A percentile compares a stretch with the other conserved stretches of the same genome.
These are phyloP conservation scores for Dermolepida albohirtum DNA, from an alignment of 2,888 invertebrate species.

Conservation along the genomic window DNA sequence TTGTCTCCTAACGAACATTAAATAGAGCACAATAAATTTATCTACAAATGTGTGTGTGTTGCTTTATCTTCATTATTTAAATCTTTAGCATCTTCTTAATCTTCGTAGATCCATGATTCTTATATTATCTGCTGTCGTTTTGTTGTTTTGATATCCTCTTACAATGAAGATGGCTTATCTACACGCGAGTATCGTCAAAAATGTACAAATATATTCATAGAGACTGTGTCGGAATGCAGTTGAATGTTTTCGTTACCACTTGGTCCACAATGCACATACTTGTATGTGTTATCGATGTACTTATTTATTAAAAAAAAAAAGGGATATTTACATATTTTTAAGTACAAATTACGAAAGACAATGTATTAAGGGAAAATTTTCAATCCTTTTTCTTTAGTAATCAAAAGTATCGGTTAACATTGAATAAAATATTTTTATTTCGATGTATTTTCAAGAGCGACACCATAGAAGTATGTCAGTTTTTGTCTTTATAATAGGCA, in stretches of 20 bases:
- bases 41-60: constrained; percentile 54
- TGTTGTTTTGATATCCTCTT: neutral
- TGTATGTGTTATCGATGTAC: neutral
- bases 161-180: constrained; percentile 55
- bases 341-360: too few species aligned
- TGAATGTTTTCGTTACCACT: neutral
- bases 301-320: too few species aligned
- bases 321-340: too few species aligned
- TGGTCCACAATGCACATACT: neutral
- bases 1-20: constrained; percentile 65
- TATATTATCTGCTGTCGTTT: constrained; percentile 1
- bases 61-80: constrained; percentile 10
- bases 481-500: too few species aligned
- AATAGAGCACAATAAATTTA: constrained; percentile 64
- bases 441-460: too few species aligned
- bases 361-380: too few species aligned
- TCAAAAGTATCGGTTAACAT: too few species aligned
- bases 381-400: too few species aligned
- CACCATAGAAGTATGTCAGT: too few species aligned
- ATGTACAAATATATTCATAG: constrained; percentile 43
- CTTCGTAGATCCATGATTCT: constrained; percentile 47
- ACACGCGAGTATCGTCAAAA: constrained; percentile 58
- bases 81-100: constrained; percentile 16
- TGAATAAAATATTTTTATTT: too few species aligned
- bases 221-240: neutral